Percentiles rank a stretch among this genome's conserved stretches.
Conservation (phyloP, 1,140 invertebrate species). For the Pseudomyrmex gracilis region DNA sequence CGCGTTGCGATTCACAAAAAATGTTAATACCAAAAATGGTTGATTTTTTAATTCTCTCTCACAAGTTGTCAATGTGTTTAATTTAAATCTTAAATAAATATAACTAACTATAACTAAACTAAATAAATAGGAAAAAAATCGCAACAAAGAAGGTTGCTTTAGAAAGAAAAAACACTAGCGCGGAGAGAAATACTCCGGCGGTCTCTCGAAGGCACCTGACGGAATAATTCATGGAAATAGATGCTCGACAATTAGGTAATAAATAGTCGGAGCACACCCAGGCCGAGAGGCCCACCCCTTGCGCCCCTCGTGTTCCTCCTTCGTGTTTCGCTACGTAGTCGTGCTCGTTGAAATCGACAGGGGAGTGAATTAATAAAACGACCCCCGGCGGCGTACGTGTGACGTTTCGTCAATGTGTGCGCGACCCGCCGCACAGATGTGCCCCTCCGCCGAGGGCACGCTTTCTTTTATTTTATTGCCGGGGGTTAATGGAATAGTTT, state of each 20-base stretch:
- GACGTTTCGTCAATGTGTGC: constrained; percentile 14
- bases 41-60: too few relatives aligned
- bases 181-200: neutral
- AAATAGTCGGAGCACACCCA: constrained; percentile 72
- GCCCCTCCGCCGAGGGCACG: constrained; percentile 66
- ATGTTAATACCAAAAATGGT: neutral
- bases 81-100: too few relatives aligned
- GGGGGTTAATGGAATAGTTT: constrained; percentile 79
- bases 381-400: constrained; percentile 70
- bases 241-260: constrained; percentile 75
- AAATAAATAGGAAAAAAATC: too few relatives aligned
- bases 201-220: constrained; percentile 68
- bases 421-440: constrained; percentile 76
- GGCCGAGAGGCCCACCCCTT: constrained; percentile 22
- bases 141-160: neutral
- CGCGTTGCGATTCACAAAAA: neutral
- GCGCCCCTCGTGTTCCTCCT: neutral
- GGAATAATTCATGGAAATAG: constrained; percentile 70
- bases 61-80: too few relatives aligned
- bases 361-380: constrained; percentile 80
- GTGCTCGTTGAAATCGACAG: constrained; percentile 64
- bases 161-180: neutral
- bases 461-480: constrained; percentile 79
- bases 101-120: too few relatives aligned
- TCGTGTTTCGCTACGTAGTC: constrained; percentile 49